These are phyloP conservation scores for Mola mola DNA, from an alignment of 2,113 vertebrate genomes.

Conservation along the genomic window DNA sequence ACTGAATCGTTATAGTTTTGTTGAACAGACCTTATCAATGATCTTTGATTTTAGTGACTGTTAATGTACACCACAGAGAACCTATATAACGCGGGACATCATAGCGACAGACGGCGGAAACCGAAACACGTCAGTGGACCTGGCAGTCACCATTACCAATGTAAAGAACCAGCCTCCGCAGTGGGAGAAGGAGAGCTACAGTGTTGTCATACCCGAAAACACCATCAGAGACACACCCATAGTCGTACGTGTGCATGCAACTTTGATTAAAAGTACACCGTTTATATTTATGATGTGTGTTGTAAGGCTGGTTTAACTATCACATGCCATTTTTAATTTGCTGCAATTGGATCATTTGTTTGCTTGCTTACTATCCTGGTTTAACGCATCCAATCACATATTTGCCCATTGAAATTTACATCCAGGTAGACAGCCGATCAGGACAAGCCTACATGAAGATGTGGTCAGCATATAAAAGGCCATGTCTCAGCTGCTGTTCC, in stretches of 20 bases:
- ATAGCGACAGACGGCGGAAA: conserved; percentile 87
- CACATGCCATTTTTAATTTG: neutral
- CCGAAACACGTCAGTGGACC: conserved; percentile 84
- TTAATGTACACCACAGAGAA: conserved; percentile 65
- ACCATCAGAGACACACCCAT: conserved; percentile 81
- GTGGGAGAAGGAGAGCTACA: conserved; percentile 87
- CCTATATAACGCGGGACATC: conserved; percentile 83
- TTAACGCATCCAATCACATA: too few relatives aligned
- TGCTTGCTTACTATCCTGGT: conserved; percentile 17
- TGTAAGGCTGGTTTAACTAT: neutral
- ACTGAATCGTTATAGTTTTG: too few relatives aligned
- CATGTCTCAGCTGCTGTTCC: too few relatives aligned
- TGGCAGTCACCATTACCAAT: conserved; percentile 85
- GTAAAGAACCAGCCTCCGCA: conserved; percentile 88
- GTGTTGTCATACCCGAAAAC: conserved; percentile 86
- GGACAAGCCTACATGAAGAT: too few relatives aligned
- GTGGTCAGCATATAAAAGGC: too few relatives aligned
- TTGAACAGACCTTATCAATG: too few relatives aligned
- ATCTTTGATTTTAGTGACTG: neutral
- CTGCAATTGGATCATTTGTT: conserved; percentile 14
- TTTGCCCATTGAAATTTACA: too few relatives aligned
- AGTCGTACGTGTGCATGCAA: conserved; percentile 67
- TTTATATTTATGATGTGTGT: neutral
- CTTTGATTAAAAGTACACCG: neutral
- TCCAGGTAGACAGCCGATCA: too few relatives aligned